Base-by-base conservation (phyloP, 1,140 invertebrate species). In the Caenorhabditis elegans region DNA sequence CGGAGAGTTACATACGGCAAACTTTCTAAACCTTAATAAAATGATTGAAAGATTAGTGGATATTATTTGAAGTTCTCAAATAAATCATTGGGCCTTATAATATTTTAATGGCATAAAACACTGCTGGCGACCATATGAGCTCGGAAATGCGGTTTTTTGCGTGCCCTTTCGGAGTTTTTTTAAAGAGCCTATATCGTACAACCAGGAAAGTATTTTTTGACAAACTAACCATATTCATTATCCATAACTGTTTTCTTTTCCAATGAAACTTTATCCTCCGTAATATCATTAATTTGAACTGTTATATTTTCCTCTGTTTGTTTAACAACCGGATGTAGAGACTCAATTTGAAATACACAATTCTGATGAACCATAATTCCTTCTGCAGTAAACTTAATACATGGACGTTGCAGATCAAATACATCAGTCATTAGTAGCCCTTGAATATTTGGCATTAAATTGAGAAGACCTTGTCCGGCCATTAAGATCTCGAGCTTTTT, bases 301-400 rank as follows among this genome's bases (percentile, higher is more conserved):
- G 75, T 77, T 2, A 82, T 78, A 19, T 48, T 47, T 24, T 82
- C 70, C 22, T 75, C 53, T 3, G 28, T 19, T 78, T 82, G 34
- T 19, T 76, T 77, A 5, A 55, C 13, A n/a, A 82, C 80, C 4
- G 80, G 80, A 77, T 60, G 51, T 31, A 82, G 51, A 39, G 80
- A 82, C 36, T 82, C 76, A 26, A 82, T 34, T 77, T 77, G 80
- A 39, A 82, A 82, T 1, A 76, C 75, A 49, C 80, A 82, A 76
- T 82, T 82, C 28, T 76, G 65, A 55, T 82, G 80, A 31, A 75
- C 48, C 46, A 77, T 48, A 24, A 82, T 75, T 31, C 80, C 80
- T 53, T 82, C 80, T 10, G 80, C 80, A 5, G 80, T 82, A 26
- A 82, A 82, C 31, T 82, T 82, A 19, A 82, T 82, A 36, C 80